These are phyloP conservation scores for Corythucha ciliata DNA, from an alignment of 2,888 invertebrate species.

Conservation along the genomic window DNA sequence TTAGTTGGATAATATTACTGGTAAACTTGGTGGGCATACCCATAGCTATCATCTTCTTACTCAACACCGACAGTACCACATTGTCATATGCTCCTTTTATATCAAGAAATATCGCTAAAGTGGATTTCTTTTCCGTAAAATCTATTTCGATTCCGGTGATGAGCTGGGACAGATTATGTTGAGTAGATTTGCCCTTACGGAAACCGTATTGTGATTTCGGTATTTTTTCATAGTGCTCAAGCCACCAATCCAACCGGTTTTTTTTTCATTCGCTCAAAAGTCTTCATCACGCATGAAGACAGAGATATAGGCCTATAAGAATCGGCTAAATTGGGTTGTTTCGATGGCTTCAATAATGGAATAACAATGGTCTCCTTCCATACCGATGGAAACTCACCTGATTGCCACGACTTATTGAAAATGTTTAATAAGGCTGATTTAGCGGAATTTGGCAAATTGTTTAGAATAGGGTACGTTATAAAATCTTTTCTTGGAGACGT, in stretches of 20 bases:
- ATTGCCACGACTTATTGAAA: no score
- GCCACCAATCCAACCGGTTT: background rate
- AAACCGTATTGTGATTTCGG: background rate
- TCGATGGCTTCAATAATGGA: no score
- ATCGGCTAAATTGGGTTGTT: no score
- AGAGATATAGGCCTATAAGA: no score
- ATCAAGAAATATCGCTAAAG: background rate
- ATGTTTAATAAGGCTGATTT: no score
- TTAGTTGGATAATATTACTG: background rate
- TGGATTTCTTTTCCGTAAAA: background rate
- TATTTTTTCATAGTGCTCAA: background rate
- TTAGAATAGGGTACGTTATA: no score
- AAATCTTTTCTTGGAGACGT: no score
- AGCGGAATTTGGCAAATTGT: no score
- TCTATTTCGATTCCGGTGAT: background rate
- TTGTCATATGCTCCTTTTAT: constrained; percentile 2
- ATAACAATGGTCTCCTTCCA: no score
- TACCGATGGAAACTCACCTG: no score
- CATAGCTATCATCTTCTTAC: no score
- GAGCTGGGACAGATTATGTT: background rate
- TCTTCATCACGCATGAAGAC: background rate
- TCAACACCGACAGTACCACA: background rate
- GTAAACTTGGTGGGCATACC: background rate
- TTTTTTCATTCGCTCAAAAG: background rate
- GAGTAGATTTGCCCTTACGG: background rate